phyloP scores from a whole-genome alignment of 1,140 invertebrate genomes.

The Drosophila miranda region DNA sequence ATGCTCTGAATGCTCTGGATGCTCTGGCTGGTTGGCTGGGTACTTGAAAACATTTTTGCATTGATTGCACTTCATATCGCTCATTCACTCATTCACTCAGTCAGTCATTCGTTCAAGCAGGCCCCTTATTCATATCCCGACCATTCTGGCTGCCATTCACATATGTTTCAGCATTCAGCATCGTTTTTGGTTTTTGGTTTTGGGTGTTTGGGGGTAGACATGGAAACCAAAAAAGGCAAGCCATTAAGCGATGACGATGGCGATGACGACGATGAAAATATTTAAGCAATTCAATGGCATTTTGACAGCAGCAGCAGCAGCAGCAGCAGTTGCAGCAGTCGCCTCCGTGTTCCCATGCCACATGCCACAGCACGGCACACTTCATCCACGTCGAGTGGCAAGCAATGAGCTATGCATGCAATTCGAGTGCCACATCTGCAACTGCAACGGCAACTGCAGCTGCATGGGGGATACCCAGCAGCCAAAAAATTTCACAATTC shows the following conservation, averaged over 20 bases:
- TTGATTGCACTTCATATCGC: slow-evolving; percentile 79
- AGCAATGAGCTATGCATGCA: slow-evolving; percentile 78
- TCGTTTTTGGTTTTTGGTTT: slow-evolving; percentile 14
- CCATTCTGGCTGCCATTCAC: slow-evolving; percentile 54
- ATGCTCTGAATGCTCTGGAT: slow-evolving; percentile 3
- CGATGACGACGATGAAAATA: slow-evolving; percentile 59
- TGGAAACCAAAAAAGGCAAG: slow-evolving; percentile 66
- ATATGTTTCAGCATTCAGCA: slow-evolving; percentile 58
- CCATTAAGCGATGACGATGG: slow-evolving; percentile 46
- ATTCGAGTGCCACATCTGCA: slow-evolving; percentile 70
- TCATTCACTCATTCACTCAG: slow-evolving; percentile 38
- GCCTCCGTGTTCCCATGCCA: neutral
- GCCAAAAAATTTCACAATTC: slow-evolving; percentile 60
- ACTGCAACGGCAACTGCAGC: slow-evolving; percentile 15
- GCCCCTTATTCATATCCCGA: slow-evolving; percentile 61
- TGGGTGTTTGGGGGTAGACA: slow-evolving; percentile 27
- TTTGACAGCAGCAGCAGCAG: slow-evolving; percentile 44
- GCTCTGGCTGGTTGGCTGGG: slow-evolving; percentile 20
- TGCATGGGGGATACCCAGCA: slow-evolving; percentile 45
- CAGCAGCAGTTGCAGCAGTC: slow-evolving; percentile 27
- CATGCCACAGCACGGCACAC: slow-evolving; percentile 18
- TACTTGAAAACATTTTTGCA: slow-evolving; percentile 78
- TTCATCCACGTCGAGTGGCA: slow-evolving; percentile 68
- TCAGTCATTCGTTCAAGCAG: slow-evolving; percentile 37
- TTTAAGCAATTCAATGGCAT: slow-evolving; percentile 80